phyloP scores from a whole-genome alignment of 1,140 invertebrate species.

The Bombus confusus region DNA sequence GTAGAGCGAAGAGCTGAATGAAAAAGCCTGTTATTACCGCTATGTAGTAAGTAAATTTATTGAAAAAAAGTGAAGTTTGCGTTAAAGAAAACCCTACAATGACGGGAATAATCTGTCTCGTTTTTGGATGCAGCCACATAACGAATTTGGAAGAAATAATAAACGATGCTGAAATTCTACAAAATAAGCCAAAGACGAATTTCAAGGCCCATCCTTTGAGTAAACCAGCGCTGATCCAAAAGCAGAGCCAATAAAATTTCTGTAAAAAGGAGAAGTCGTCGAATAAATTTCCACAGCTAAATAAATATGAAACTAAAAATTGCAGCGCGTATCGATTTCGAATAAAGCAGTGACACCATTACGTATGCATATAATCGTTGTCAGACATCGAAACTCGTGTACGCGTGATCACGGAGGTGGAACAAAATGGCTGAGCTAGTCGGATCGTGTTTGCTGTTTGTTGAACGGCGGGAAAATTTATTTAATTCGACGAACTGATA shows the following conservation, averaged over 20 bases:
- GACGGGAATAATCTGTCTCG: no score
- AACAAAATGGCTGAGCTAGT: not conserved
- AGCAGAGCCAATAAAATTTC: not conserved
- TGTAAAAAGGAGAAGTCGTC: not conserved
- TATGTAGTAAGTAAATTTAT: no score
- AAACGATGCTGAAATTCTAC: no score
- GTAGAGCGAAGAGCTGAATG: no score
- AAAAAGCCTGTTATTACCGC: no score
- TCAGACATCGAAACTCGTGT: not conserved
- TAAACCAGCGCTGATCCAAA: not conserved
- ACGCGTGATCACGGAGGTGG: not conserved
- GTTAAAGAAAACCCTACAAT: no score
- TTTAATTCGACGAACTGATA: conserved; percentile 58
- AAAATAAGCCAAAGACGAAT: no score
- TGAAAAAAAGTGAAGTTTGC: no score
- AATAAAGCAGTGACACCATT: not conserved
- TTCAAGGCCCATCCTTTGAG: not conserved
- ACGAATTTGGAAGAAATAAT: no score
- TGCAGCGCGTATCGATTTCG: not conserved
- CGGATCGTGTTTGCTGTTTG: conserved; percentile 19
- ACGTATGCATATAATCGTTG: conserved; percentile 20
- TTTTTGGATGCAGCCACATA: no score
- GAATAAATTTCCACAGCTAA: not conserved
- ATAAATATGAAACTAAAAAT: not conserved
- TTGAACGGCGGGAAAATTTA: conserved; percentile 53